Evolutionary conservation across 2,113 vertebrate genomes (phyloP), one percentile per base, ranked within the genome.

Genomic region (Rhombomys opimus): DNA sequence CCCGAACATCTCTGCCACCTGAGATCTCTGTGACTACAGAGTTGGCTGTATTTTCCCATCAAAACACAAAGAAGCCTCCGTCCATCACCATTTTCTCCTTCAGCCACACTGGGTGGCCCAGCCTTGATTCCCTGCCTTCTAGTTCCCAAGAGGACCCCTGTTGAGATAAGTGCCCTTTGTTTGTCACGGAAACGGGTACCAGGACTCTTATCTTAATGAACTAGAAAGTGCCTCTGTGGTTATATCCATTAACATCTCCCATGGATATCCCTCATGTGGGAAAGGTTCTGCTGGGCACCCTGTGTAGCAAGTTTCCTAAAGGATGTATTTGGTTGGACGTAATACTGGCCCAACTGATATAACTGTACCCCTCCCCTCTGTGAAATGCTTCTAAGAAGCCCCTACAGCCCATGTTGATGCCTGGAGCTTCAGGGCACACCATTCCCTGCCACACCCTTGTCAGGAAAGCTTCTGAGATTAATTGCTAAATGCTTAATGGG

Each of bases 121-220:
- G 2, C 50, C 63, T 91, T 70, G 67, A 82, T 67, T 92, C 32
- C 93, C 50, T 81, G 76, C 72, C 70, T n/a, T 67, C 73, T 65
- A 20, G 4, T 86, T 76, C 57, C 82, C 61, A 32, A 9, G 59
- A 46, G 30, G 7, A 57, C 68, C 75, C 8, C n/a, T 80, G 54
- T 86, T 50, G 27, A 77, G 38, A n/a, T 76, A 76, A 80, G 54
- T 63, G 12, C 46, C 23, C 91, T 85, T 15, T 91, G 52, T 61
- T n/a, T 95, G 41, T 61, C 27, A 6, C 8, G 38, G 90, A 88
- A 77, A 41, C 80, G 7, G 76, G 52, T 78, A 15, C n/a, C 23
- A 18, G 27, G 54, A 38, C 63, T 68, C 67, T 75, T 61, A 65
- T 30, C 32, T 82, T 67, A 59, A 54, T 86, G 30, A 87, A 50